Conservation (phyloP, 2,113 vertebrate genomes). For the Illadopsis cleaveri region DNA sequence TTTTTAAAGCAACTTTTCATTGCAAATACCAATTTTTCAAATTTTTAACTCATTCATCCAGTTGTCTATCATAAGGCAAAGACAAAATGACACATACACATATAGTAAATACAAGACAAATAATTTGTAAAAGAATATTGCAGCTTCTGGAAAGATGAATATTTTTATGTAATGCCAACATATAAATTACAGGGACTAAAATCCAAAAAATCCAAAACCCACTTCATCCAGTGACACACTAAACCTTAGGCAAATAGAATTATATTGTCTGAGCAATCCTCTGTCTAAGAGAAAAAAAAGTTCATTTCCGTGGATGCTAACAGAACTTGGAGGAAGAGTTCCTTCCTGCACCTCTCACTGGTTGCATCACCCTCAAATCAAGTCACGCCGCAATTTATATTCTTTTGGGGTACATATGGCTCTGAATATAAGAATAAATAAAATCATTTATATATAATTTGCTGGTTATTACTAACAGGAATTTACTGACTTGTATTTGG, state of each 20-base stretch:
- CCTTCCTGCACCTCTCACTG: neutral
- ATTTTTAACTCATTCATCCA: neutral
- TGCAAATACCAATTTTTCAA: neutral
- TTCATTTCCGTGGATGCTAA: neutral
- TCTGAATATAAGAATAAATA: neutral
- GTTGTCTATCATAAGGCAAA: neutral
- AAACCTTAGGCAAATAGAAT: neutral
- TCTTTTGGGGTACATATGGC: neutral
- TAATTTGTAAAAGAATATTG: neutral
- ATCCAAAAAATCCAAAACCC: neutral
- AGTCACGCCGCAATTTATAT: neutral
- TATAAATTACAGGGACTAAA: neutral
- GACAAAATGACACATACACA: neutral
- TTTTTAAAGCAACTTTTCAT: neutral
- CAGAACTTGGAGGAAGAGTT: neutral
- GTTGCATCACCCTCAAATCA: neutral
- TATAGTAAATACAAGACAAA: neutral
- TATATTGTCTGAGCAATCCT: neutral
- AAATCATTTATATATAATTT: neutral
- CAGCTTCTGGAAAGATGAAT: neutral
- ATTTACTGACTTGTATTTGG: neutral
- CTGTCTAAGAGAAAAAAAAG: neutral
- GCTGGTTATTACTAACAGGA: neutral
- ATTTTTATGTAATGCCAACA: neutral
- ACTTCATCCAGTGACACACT: neutral